Evolutionary conservation across 2,797 vertebrate species (phyloP).

Genomic region (Antrozous pallidus): DNA sequence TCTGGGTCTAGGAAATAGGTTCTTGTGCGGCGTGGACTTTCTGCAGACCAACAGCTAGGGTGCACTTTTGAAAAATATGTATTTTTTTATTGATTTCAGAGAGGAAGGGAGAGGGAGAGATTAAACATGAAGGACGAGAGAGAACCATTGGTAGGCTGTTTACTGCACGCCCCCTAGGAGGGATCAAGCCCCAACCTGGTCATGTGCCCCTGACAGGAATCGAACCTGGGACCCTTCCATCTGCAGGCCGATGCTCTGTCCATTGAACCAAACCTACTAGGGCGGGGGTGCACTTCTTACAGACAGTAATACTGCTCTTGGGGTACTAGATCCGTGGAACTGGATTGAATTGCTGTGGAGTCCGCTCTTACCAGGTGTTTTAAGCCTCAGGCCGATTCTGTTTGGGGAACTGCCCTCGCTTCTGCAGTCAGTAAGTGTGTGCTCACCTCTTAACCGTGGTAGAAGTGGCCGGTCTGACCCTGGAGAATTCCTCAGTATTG

Average conservation of each 20-base stretch:
- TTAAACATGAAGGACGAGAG: no score
- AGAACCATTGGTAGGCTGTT: no score
- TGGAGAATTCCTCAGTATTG: background rate
- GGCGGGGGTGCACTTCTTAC: background rate
- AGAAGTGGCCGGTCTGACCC: background rate
- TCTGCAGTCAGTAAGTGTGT: background rate
- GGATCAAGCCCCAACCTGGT: no score
- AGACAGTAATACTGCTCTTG: background rate
- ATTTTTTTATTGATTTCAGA: no score
- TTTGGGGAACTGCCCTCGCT: background rate
- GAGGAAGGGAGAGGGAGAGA: no score
- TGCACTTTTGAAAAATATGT: no score
- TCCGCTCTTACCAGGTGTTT: background rate
- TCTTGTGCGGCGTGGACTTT: background rate
- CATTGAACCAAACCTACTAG: no score
- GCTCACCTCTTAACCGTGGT: background rate
- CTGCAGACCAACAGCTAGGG: background rate
- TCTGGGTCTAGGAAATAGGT: slow-evolving; percentile 9
- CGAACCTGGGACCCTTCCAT: no score
- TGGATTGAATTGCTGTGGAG: background rate
- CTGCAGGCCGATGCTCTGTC: no score
- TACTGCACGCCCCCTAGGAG: no score
- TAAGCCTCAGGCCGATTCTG: background rate
- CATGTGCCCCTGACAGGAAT: no score
- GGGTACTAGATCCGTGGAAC: background rate